phyloP scores from a whole-genome alignment of 2,888 invertebrate genomes.

The Matsumyia berberina region DNA sequence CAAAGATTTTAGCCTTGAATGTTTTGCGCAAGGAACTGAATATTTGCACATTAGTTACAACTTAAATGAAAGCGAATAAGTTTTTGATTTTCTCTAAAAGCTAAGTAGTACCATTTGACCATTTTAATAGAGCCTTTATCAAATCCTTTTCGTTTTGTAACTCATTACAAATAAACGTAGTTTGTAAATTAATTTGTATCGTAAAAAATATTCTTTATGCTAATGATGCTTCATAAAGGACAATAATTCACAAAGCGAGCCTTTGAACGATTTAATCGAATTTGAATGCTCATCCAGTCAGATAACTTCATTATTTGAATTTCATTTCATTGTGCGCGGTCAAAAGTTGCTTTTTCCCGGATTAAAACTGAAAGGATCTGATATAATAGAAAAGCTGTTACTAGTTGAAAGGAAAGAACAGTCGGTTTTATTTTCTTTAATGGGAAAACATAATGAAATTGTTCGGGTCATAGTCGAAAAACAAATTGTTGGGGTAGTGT shows the following conservation, averaged over 20 bases:
- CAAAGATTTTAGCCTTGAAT: background rate
- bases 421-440: background rate
- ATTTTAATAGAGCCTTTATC: background rate
- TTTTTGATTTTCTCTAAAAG: background rate
- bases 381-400: too few species aligned
- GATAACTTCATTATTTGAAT: background rate
- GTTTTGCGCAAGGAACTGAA: background rate
- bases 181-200: background rate
- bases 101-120: background rate
- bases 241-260: background rate
- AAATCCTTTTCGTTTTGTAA: background rate
- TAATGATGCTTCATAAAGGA: background rate
- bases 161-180: background rate
- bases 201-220: background rate
- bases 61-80: background rate
- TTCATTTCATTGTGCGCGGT: slow-evolving; percentile 1
- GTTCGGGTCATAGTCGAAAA: background rate
- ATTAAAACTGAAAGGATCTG: too few species aligned
- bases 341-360: background rate
- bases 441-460: background rate
- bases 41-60: background rate
- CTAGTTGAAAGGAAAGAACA: too few species aligned
- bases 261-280: slow-evolving; percentile 3
- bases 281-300: background rate
- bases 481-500: background rate